Conservation (phyloP, 1,140 invertebrate species). For the Drosophila jambulina region DNA sequence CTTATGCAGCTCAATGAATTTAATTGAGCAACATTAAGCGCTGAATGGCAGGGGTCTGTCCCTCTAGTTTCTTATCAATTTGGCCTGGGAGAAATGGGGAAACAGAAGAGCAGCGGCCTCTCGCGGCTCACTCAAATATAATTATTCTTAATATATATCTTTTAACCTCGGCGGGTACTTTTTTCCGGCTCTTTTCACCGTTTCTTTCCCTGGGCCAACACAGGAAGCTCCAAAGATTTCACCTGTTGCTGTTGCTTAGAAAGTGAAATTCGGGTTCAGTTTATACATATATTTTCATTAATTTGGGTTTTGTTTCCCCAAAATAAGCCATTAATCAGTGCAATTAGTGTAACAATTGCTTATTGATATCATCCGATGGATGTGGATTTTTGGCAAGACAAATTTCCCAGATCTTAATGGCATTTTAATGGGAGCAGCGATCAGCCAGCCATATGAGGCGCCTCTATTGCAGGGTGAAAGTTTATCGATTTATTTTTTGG, state of each 20-base stretch:
- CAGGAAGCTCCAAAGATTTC: conserved; percentile 48
- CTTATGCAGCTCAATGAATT: conserved; percentile 56
- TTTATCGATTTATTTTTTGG: conserved; percentile 57
- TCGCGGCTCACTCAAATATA: conserved; percentile 37
- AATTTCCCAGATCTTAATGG: conserved; percentile 42
- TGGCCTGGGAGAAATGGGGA: conserved; percentile 39
- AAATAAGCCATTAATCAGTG: conserved; percentile 40
- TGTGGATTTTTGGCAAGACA: conserved; percentile 28
- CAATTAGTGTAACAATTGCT: conserved; percentile 43
- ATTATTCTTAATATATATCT: conserved; percentile 57
- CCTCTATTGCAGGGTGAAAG: conserved; percentile 37
- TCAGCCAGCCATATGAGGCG: background rate
- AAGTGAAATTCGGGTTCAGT: conserved; percentile 35
- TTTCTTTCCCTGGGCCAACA: conserved; percentile 18
- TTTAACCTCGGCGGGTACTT: conserved; percentile 22
- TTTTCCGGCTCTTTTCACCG: conserved; percentile 31
- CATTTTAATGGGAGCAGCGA: conserved; percentile 49
- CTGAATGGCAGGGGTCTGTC: conserved; percentile 10
- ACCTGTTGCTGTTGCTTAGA: conserved; percentile 37
- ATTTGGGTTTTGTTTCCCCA: background rate
- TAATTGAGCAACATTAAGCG: conserved; percentile 45
- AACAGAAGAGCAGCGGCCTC: conserved; percentile 22
- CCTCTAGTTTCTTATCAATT: conserved; percentile 32
- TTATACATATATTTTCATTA: conserved; percentile 4
- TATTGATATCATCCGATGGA: conserved; percentile 31